Conservation (phyloP, 1,140 invertebrate species). For the Drosophila gunungcola region DNA sequence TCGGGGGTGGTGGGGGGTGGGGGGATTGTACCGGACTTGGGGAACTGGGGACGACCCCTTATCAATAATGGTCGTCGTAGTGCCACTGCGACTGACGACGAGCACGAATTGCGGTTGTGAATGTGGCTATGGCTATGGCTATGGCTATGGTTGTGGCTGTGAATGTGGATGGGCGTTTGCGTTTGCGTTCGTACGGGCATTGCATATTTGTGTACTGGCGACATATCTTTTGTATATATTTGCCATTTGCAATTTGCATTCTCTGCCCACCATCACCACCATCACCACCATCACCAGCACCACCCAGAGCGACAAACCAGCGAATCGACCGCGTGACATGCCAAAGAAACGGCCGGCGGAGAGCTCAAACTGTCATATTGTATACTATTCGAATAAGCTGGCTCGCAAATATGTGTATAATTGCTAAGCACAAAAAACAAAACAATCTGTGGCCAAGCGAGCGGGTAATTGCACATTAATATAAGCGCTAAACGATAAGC, state of each 20-base stretch:
- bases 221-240: slow-evolving; percentile 44
- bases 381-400: slow-evolving; percentile 1
- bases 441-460: slow-evolving; percentile 10
- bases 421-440: slow-evolving; percentile 25
- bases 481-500: slow-evolving; percentile 5
- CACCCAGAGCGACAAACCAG: slow-evolving; percentile 47
- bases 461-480: slow-evolving; percentile 46
- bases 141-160: background rate
- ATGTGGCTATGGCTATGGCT: background rate
- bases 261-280: slow-evolving; percentile 3
- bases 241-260: slow-evolving; percentile 46
- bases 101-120: slow-evolving; percentile 43
- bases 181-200: slow-evolving; percentile 17
- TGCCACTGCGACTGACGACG: slow-evolving; percentile 48
- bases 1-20: background rate
- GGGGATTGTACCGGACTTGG: background rate
- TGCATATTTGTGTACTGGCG: slow-evolving; percentile 53
- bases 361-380: slow-evolving; percentile 11
- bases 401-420: slow-evolving; percentile 32
- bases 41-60: slow-evolving; percentile 13
- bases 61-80: slow-evolving; percentile 34
- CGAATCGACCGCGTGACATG: slow-evolving; percentile 64
- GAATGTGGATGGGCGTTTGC: slow-evolving; percentile 16
- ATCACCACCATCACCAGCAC: slow-evolving; percentile 4
- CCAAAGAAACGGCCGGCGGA: slow-evolving; percentile 56